Percentiles rank a stretch among this genome's conserved stretches.
phyloP scores from a whole-genome alignment of 1,140 invertebrate genomes.

The Mizuhopecten yessoensis region DNA sequence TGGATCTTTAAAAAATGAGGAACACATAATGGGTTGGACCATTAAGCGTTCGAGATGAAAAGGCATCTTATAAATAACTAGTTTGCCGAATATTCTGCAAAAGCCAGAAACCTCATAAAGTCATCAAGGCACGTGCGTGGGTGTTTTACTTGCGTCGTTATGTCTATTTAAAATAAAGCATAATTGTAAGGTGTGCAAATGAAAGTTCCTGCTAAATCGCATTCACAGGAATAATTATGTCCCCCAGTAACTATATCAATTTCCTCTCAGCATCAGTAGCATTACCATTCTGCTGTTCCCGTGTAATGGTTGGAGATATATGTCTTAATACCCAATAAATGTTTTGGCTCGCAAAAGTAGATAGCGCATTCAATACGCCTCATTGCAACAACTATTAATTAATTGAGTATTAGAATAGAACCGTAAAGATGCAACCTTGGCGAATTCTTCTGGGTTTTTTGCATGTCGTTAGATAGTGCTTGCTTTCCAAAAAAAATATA shows the following conservation, averaged over 20 bases:
- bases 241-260: neutral
- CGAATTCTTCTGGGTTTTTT: neutral
- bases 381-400: neutral
- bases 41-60: too few relatives aligned
- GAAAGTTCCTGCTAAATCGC: neutral
- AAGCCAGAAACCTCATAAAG: too few relatives aligned
- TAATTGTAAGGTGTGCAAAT: conserved; percentile 1
- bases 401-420: neutral
- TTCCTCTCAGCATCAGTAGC: too few relatives aligned
- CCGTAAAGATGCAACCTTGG: neutral
- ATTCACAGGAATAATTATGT: neutral
- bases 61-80: too few relatives aligned
- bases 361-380: neutral
- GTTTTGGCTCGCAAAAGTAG: neutral
- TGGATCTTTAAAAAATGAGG: too few relatives aligned
- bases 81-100: too few relatives aligned
- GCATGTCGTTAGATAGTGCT: too few relatives aligned
- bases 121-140: neutral
- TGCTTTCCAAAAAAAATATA: neutral
- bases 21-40: too few relatives aligned
- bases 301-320: neutral
- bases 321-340: neutral
- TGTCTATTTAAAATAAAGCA: neutral
- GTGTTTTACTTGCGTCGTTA: neutral
- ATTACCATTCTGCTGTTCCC: neutral